A percentile compares a stretch with the other conserved stretches of the same genome.
Evolutionary conservation across 2,113 vertebrate genomes (phyloP).

Genomic region (Dasyurus viverrinus): DNA sequence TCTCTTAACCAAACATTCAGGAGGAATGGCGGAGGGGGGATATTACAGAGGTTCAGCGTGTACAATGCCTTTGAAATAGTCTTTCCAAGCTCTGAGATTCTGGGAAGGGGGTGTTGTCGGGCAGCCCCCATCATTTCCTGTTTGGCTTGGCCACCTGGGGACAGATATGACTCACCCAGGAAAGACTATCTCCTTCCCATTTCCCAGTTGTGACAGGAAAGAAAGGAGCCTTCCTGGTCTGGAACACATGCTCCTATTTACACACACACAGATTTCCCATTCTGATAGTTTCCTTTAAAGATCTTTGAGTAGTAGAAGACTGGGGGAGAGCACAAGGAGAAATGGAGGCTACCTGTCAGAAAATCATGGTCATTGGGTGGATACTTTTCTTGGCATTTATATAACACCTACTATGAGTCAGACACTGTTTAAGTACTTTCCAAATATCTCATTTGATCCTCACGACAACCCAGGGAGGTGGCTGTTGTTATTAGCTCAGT

Average conservation of each 20-base stretch:
- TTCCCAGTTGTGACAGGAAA: not conserved
- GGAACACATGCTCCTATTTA: not conserved
- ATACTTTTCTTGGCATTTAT: not conserved
- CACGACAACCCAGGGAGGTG: not conserved
- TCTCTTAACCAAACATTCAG: slow-evolving; percentile 51
- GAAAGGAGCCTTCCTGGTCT: not conserved
- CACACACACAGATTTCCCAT: not conserved
- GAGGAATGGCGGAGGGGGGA: not conserved
- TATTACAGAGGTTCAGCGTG: not conserved
- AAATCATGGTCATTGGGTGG: not conserved
- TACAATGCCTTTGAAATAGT: not conserved
- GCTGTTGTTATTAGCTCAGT: not conserved
- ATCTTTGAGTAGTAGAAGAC: not conserved
- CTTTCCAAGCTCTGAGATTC: not conserved
- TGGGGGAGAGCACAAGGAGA: not conserved
- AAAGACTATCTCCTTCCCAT: not conserved
- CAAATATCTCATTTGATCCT: not conserved
- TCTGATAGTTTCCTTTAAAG: not conserved
- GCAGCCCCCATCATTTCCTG: not conserved
- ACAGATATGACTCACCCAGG: not conserved
- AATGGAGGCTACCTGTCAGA: not conserved
- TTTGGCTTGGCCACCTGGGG: not conserved
- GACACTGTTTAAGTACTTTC: not conserved
- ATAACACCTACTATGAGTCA: not conserved
- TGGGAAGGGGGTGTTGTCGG: not conserved